These are phyloP conservation scores for Crenichthys baileyi DNA, from an alignment of 2,797 vertebrate genomes.

Conservation along the genomic window DNA sequence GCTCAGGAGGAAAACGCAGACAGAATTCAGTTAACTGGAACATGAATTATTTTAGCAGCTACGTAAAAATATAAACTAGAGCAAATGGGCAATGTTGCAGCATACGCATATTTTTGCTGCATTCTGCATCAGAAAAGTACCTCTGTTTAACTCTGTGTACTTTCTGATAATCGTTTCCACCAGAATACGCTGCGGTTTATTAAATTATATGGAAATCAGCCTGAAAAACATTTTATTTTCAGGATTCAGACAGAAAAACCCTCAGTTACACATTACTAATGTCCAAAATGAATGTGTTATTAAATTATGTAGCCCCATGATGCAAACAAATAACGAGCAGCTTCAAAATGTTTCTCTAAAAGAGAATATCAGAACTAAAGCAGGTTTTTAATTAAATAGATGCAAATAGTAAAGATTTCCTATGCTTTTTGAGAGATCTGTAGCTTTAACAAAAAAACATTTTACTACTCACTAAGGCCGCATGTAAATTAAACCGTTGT, in stretches of 20 bases:
- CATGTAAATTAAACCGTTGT: background rate
- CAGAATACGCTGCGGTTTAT: background rate
- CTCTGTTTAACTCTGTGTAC: background rate
- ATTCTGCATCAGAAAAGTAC: background rate
- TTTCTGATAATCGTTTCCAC: background rate
- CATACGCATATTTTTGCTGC: background rate
- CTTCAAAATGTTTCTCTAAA: background rate
- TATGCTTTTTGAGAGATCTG: background rate
- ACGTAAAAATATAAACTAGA: background rate
- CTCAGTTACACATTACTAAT: background rate
- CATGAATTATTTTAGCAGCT: conserved; percentile 10
- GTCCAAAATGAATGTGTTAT: background rate
- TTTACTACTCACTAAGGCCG: background rate
- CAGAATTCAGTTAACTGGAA: background rate
- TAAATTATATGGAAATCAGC: background rate
- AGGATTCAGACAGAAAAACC: background rate
- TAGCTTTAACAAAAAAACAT: background rate
- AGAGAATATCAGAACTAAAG: background rate
- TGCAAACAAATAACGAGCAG: background rate
- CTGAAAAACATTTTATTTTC: background rate
- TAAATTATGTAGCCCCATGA: background rate
- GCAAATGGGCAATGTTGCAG: background rate
- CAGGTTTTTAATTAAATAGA: no score
- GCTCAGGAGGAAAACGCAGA: background rate
- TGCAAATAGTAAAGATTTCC: background rate